These are phyloP conservation scores for Venustaconcha ellipsiformis DNA, from an alignment of 1,140 invertebrate genomes.

Conservation along the genomic window DNA sequence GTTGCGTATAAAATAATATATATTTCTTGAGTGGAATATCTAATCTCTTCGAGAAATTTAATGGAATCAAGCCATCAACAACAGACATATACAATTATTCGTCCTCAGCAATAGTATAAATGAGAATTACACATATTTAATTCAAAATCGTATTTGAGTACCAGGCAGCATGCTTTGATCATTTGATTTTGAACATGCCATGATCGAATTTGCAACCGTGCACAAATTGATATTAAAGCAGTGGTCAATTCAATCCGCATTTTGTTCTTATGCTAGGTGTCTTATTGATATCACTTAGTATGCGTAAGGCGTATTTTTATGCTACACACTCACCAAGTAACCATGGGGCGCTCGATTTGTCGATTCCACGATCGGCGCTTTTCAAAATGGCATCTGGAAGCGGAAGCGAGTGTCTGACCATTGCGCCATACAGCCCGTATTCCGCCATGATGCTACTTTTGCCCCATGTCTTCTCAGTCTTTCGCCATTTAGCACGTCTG, in stretches of 20 bases:
- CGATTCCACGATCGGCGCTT: slow-evolving; percentile 84
- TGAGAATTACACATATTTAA: too few relatives aligned
- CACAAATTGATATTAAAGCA: background rate
- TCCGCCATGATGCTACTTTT: slow-evolving; percentile 99
- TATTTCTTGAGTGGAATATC: too few relatives aligned
- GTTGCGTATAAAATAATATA: too few relatives aligned
- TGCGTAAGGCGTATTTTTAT: background rate
- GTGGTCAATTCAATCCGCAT: background rate
- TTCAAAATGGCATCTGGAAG: slow-evolving; percentile 98
- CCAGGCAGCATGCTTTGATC: background rate
- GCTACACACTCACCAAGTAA: slow-evolving; percentile 83
- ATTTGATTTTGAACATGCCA: background rate
- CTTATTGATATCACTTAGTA: background rate
- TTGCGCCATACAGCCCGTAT: slow-evolving; percentile 98
- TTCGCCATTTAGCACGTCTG: slow-evolving; percentile 97
- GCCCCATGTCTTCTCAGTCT: slow-evolving; percentile 99
- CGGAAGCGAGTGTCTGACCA: slow-evolving; percentile 97
- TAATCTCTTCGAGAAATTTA: too few relatives aligned
- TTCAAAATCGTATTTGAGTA: background rate
- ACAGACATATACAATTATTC: too few relatives aligned
- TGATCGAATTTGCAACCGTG: background rate
- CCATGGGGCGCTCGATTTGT: slow-evolving; percentile 95
- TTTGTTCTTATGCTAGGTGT: background rate
- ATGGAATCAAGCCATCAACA: too few relatives aligned
- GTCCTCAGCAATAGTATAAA: too few relatives aligned